These are phyloP conservation scores for Helicoverpa armigera DNA, from an alignment of 1,140 invertebrate species.

Conservation along the genomic window DNA sequence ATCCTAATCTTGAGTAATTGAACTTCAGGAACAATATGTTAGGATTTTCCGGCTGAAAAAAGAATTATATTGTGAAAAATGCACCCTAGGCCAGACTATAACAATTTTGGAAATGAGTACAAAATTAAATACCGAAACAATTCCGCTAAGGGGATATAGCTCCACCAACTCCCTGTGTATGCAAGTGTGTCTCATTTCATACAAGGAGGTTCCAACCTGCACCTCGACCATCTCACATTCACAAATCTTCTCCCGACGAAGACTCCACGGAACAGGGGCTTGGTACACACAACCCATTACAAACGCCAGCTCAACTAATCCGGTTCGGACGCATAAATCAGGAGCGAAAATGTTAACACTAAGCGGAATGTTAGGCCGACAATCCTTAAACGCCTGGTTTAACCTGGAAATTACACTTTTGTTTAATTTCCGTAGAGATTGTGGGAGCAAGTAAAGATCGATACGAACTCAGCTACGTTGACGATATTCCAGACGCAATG, in stretches of 20 bases:
- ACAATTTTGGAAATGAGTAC: background rate
- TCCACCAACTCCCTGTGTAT: conserved; percentile 72
- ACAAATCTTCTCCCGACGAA: conserved; percentile 81
- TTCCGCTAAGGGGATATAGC: conserved; percentile 69
- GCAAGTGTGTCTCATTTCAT: conserved; percentile 78
- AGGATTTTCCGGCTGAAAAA: conserved; percentile 72
- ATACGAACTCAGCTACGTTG: conserved; percentile 80
- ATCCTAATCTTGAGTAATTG: conserved; percentile 70
- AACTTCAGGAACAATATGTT: conserved; percentile 70
- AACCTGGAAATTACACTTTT: conserved; percentile 61
- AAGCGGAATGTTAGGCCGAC: conserved; percentile 73
- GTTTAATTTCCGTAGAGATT: background rate
- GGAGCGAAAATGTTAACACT: conserved; percentile 75
- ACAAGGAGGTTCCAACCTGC: conserved; percentile 75
- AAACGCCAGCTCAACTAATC: conserved; percentile 73
- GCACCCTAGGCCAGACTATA: background rate
- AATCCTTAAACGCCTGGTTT: conserved; percentile 75
- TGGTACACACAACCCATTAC: conserved; percentile 74
- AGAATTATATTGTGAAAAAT: background rate
- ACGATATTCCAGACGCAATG: conserved; percentile 82
- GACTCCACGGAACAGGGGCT: conserved; percentile 70
- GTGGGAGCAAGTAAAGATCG: background rate
- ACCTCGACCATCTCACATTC: conserved; percentile 81
- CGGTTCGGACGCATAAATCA: conserved; percentile 69
- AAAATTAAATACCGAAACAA: conserved; percentile 68